A percentile compares a stretch with the other conserved stretches of the same genome.
These are phyloP conservation scores for Uromys caudimaculatus DNA, from an alignment of 2,797 vertebrate species.

Conservation along the genomic window DNA sequence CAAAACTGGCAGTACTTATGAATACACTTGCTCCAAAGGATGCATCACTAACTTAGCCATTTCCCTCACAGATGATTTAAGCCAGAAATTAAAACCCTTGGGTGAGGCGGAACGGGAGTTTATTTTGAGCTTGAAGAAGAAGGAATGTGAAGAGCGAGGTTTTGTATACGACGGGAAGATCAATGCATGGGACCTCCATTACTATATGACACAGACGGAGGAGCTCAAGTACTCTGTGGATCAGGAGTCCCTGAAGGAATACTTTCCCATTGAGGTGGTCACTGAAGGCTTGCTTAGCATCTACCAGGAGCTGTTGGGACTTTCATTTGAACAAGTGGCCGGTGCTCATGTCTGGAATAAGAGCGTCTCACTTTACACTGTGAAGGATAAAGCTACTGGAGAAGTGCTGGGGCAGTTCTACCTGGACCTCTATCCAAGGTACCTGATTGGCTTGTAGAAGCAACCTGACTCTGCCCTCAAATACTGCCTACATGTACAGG, in stretches of 20 bases:
- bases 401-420: slow-evolving; percentile 96
- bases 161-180: slow-evolving; percentile 92
- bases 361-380: slow-evolving; percentile 92
- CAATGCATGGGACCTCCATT: slow-evolving; percentile 96
- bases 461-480: background rate
- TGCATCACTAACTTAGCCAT: background rate
- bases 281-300: slow-evolving; percentile 93
- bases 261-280: slow-evolving; percentile 95
- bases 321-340: slow-evolving; percentile 91
- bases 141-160: slow-evolving; percentile 92
- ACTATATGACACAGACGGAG: slow-evolving; percentile 96
- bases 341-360: slow-evolving; percentile 93
- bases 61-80: slow-evolving; percentile 91
- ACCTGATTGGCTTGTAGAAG: slow-evolving; percentile 63
- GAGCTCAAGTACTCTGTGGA: slow-evolving; percentile 94
- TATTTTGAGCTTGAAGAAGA: slow-evolving; percentile 93
- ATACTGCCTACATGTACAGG: background rate
- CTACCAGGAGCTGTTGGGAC: slow-evolving; percentile 95
- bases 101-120: slow-evolving; percentile 93
- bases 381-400: slow-evolving; percentile 90
- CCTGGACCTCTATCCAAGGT: slow-evolving; percentile 97
- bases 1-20: background rate
- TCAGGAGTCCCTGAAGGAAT: slow-evolving; percentile 96
- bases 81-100: slow-evolving; percentile 92
- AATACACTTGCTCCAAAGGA: background rate